Conservation (phyloP, 2,113 vertebrate genomes). For the Hippolais icterina region DNA sequence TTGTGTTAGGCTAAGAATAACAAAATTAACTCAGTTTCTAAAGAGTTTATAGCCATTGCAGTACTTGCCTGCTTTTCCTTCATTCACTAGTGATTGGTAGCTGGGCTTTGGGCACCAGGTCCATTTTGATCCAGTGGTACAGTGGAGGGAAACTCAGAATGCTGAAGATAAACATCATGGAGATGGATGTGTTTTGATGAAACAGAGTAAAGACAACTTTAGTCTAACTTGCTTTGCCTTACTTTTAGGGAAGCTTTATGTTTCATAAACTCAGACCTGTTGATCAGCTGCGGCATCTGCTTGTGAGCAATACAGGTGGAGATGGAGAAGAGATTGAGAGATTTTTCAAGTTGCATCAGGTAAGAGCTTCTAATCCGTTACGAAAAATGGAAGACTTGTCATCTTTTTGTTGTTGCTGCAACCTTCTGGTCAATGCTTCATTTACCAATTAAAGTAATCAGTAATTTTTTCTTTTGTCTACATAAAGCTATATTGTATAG, state of each 20-base stretch:
- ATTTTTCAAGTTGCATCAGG: constrained; percentile 96
- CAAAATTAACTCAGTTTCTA: background rate
- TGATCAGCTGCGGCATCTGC: constrained; percentile 91
- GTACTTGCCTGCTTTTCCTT: background rate
- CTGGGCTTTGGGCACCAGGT: background rate
- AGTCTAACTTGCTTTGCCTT: background rate
- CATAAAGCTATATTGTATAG: background rate
- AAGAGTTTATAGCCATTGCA: background rate
- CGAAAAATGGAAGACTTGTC: background rate
- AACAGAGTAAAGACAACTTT: background rate
- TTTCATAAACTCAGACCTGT: constrained; percentile 96
- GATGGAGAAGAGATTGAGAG: constrained; percentile 95
- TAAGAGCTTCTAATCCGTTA: constrained; percentile 42
- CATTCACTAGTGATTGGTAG: fast-evolving
- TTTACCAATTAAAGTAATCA: background rate
- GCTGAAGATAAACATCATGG: background rate
- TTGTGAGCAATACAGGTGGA: constrained; percentile 90
- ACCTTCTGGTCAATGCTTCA: background rate
- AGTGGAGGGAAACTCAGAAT: background rate
- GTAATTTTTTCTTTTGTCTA: background rate
- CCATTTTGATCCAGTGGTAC: background rate
- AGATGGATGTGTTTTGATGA: fast-evolving
- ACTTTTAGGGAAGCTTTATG: constrained; percentile 89
- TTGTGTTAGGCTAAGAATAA: background rate
- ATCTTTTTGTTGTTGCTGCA: background rate